Conservation (phyloP, 2,797 vertebrate species). For the Sarcophilus harrisii region DNA sequence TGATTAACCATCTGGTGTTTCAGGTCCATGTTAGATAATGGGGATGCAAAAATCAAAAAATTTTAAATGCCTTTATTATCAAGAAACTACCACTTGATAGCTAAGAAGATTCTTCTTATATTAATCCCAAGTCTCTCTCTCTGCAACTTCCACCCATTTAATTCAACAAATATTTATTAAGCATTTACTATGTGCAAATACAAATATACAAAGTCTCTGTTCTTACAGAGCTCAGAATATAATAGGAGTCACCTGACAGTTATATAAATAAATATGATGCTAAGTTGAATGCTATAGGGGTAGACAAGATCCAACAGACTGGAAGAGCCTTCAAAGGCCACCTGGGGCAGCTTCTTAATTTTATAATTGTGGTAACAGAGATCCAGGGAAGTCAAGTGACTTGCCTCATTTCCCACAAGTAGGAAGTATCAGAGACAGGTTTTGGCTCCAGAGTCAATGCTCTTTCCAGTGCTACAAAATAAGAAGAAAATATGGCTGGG, state of each 20-base stretch:
- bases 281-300: not conserved
- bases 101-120: not conserved
- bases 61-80: not conserved
- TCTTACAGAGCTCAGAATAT: not conserved
- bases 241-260: not conserved
- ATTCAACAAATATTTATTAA: slow-evolving; percentile 6
- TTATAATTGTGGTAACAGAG: not conserved
- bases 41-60: not conserved
- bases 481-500: not conserved
- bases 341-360: not conserved
- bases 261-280: not conserved
- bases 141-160: not conserved
- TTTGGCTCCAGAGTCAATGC: not conserved
- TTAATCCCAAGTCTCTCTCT: not conserved
- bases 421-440: not conserved
- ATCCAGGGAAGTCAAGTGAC: not conserved
- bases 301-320: not conserved
- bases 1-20: not conserved
- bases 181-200: not conserved
- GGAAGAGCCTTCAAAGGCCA: not conserved
- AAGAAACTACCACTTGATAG: not conserved
- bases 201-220: not conserved
- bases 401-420: not conserved
- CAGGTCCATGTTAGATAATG: not conserved
- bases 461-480: not conserved